Base-by-base conservation (phyloP, 2,113 vertebrate species). In the Sander lucioperca region DNA sequence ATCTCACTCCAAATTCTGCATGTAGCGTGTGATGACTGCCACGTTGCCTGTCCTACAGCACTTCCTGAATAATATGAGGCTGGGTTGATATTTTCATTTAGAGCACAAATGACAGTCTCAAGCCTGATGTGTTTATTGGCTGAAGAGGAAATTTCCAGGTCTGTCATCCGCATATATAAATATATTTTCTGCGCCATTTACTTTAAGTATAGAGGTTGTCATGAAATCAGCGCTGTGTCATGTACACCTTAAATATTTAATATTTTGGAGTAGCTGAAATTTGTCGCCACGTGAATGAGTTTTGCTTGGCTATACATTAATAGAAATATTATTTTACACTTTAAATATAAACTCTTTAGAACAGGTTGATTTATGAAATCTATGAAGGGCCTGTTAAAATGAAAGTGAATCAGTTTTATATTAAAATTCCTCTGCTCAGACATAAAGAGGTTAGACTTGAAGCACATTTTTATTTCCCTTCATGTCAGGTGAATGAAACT, bases 171-270 rank as follows among this genome's bases (percentile, higher is more conserved):
- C 88, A 90, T 91, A 89, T 82, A 88, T 93, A 91, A 93, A 94
- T 92, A 91, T 82, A 87, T 94, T 94, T 94, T 93, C 86, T 79
- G 90, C 85, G 16, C 84, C 91, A 90, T 94, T 94, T 94, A 87
- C 88, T 83, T 25, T 39, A 79, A 78, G 88, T 81, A 70, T 67
- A 74, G 86, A 43, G 61, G 88, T 83, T 88, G 83, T 88, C 83
- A 74, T 92, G 87, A 88, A 92, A 88, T 92, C 85, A 58, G 73
- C 72, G 45, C 83, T 79, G 91, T 94, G 91, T 93, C 93, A 90
- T 78, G 80, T 85, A 77, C 81, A 82, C 75, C 77, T 83, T 93
- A 80, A 90, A 93, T 92, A 93, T 93, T 93, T 90, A 1, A 92
- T 92, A 77, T 68, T 75, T 76, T 65, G 62, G 47, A 91, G 61